A percentile compares a stretch with the other conserved stretches of the same genome.
These are phyloP conservation scores for Drosophila nr. perissopoda DNA, from an alignment of 2,888 invertebrate species.

Conservation along the genomic window DNA sequence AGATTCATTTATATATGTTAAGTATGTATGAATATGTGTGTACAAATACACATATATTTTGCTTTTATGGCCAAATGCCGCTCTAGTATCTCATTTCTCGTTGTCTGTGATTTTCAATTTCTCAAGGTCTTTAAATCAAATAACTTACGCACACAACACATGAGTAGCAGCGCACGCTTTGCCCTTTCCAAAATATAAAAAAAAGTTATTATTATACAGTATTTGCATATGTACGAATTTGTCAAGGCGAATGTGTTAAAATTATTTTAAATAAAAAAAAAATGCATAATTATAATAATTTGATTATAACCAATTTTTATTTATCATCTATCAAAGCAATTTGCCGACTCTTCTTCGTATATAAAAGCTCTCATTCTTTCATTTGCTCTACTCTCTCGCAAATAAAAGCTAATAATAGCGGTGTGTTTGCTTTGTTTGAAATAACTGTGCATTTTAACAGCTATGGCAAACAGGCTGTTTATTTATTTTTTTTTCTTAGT, in stretches of 20 bases:
- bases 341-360: neutral
- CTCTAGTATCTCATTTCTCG: conserved; percentile 78
- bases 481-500: neutral
- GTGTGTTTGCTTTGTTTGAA: conserved; percentile 13
- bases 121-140: conserved; percentile 67
- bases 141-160: conserved; percentile 55
- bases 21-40: neutral
- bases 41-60: conserved; percentile 42
- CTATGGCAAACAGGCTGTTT: conserved; percentile 20
- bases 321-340: conserved; percentile 1
- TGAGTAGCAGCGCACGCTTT: conserved; percentile 38
- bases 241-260: conserved; percentile 44
- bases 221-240: conserved; percentile 21
- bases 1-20: conserved; percentile 35
- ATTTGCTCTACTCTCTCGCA: neutral
- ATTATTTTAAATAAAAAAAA: neutral
- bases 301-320: conserved; percentile 5
- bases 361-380: neutral
- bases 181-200: conserved; percentile 47
- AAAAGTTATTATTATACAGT: conserved; percentile 31
- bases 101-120: conserved; percentile 70
- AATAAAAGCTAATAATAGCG: neutral
- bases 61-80: conserved; percentile 73
- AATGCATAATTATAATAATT: conserved; percentile 18
- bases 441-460: conserved; percentile 13